Percentiles rank a stretch among this genome's conserved stretches.
phyloP scores from a whole-genome alignment of 1,140 invertebrate genomes.

The Zophobas morio region DNA sequence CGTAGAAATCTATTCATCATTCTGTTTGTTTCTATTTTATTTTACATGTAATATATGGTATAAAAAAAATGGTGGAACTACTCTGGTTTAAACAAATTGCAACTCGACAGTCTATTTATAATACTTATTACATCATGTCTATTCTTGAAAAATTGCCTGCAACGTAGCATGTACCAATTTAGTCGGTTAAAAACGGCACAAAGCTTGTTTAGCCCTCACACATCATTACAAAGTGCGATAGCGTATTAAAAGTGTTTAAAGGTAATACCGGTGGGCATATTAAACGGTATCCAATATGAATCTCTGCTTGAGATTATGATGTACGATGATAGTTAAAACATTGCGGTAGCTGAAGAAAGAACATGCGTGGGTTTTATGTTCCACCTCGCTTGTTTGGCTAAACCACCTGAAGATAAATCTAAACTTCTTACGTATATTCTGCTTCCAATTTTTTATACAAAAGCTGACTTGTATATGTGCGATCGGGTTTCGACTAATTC shows the following conservation, averaged over 20 bases:
- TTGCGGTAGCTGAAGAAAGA: slow-evolving; percentile 55
- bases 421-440: slow-evolving; percentile 6
- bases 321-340: slow-evolving; percentile 56
- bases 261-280: slow-evolving; percentile 53
- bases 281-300: slow-evolving; percentile 54
- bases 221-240: slow-evolving; percentile 10
- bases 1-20: too few relatives aligned
- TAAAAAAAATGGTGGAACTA: too few relatives aligned
- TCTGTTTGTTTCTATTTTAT: too few relatives aligned
- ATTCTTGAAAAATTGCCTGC: too few relatives aligned
- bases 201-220: background rate
- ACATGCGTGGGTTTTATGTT: slow-evolving; percentile 55
- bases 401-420: slow-evolving; percentile 50
- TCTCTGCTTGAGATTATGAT: slow-evolving; percentile 56
- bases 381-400: slow-evolving; percentile 51
- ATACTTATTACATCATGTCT: too few relatives aligned
- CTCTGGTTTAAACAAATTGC: too few relatives aligned
- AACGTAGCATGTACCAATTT: too few relatives aligned
- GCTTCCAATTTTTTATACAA: slow-evolving; percentile 28
- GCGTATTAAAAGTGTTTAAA: slow-evolving; percentile 46
- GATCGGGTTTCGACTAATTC: slow-evolving; percentile 22
- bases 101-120: too few relatives aligned
- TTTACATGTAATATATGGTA: too few relatives aligned
- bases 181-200: too few relatives aligned
- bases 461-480: slow-evolving; percentile 25